phyloP scores from a whole-genome alignment of 1,140 invertebrate genomes.

The Ceratina calcarata region DNA sequence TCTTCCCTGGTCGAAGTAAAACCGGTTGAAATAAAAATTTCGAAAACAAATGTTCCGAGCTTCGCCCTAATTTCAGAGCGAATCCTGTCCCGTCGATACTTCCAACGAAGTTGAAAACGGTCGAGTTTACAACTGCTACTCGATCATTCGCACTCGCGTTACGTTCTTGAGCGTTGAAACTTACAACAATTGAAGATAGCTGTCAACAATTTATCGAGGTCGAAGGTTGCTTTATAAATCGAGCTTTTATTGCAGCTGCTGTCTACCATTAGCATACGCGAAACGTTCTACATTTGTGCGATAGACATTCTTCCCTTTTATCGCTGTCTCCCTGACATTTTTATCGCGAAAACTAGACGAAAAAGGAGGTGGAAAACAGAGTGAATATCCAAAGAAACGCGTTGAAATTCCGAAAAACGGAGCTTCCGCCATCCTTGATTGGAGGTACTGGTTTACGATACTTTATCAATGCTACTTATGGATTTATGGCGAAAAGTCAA shows the following conservation, averaged over 20 bases:
- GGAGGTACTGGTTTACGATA: conserved; percentile 19
- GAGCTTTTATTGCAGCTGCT: conserved; percentile 55
- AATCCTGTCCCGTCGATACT: no score
- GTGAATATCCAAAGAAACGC: no score
- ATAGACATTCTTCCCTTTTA: conserved; percentile 25
- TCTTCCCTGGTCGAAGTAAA: no score
- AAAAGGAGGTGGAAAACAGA: not conserved
- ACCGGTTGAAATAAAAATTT: no score
- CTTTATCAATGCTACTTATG: no score
- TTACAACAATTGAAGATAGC: conserved; percentile 49
- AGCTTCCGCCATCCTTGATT: not conserved
- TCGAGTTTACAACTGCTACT: no score
- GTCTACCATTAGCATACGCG: conserved; percentile 25
- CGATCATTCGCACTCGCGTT: not conserved
- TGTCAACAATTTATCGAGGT: conserved; percentile 58
- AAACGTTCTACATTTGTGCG: conserved; percentile 52
- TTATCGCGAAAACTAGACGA: conserved; percentile 19
- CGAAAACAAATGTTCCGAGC: no score
- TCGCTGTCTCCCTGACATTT: not conserved
- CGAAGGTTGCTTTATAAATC: conserved; percentile 68
- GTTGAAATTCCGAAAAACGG: not conserved
- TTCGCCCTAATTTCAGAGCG: no score
- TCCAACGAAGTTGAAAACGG: not conserved
- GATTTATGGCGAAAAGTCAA: conserved; percentile 32
- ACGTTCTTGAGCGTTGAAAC: not conserved